Conservation (phyloP, 1,140 invertebrate genomes). For the Melipona quadrifasciata region DNA sequence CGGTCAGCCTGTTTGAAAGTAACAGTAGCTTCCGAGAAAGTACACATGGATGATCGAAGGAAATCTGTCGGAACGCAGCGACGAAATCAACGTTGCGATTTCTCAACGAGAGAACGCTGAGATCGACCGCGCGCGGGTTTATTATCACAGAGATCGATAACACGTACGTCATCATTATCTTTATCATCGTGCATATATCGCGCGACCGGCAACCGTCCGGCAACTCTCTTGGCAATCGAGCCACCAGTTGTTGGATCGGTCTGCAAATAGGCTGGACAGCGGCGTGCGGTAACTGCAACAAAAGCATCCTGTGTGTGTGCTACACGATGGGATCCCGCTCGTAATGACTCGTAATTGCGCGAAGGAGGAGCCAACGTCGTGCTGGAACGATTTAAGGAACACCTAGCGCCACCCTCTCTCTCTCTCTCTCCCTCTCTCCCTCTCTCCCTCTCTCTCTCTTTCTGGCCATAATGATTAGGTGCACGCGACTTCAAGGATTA, state of each 20-base stretch:
- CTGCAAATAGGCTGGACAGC: constrained; percentile 39
- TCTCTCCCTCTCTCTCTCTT: constrained; percentile 20
- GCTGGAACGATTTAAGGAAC: constrained; percentile 68
- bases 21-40: neutral
- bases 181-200: constrained; percentile 3
- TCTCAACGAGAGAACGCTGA: neutral
- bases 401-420: constrained; percentile 56
- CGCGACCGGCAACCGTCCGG: neutral
- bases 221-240: neutral
- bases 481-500: constrained; percentile 64
- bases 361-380: constrained; percentile 64
- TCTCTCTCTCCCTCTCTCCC: constrained; percentile 22
- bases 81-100: neutral
- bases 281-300: constrained; percentile 2
- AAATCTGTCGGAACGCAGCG: neutral
- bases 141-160: neutral
- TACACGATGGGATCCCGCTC: constrained; percentile 55
- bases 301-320: constrained; percentile 19
- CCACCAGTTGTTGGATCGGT: neutral
- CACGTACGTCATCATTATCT: neutral
- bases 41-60: neutral
- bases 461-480: constrained; percentile 63
- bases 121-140: neutral
- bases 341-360: constrained; percentile 69
- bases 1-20: neutral